Evolutionary conservation across 1,140 invertebrate species (phyloP), one percentile per base, ranked within the genome.

Genomic region (Stegodyphus dumicola): DNA sequence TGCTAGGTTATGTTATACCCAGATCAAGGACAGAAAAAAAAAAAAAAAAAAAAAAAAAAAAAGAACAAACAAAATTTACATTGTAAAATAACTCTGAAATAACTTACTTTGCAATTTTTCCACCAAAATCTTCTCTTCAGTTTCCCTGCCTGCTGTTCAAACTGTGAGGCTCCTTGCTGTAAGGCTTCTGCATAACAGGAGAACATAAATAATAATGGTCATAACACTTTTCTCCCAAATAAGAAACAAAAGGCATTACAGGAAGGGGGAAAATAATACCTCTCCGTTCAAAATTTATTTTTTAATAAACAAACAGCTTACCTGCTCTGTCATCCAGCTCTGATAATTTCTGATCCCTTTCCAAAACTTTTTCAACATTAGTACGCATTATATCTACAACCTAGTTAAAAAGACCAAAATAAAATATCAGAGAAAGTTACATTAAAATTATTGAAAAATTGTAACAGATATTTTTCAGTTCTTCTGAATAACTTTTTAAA

Each of bases 51-150:
- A 10, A 15, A 15, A 60, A 60, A 60, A 60, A 5, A 5, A 60
- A 60, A 60, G 9, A 10, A 60, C 56, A 33, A 33, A n/a, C n/a
- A n/a, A n/a, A n/a, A 3, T 33, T 33, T 33, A 33, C 33, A 33
- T 33, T 33, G 1, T 33, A 1, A 33, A 33, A 3, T 3, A 33
- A 33, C 3, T 33, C 33, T 33, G 33, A 33, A 15, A 2, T 60
- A 15, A 9, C 15, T 87, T 88, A 93, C 92, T 90, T 93, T 94
- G 88, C 92, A 90, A 89, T 93, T 93, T 89, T 93, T 93, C 92
- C 92, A 93, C 93, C 93, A 94, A 89, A 92, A 94, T 90, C 94
- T 94, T 87, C 92, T 89, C 89, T 94, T 94, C 78, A 94, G 90
- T 89, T 93, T 94, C 53, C 93, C 93, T 83, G 93, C 93, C 89